A percentile compares a stretch with the other conserved stretches of the same genome.
phyloP scores from a whole-genome alignment of 2,113 vertebrate species.

The Cyprinodon tularosa region DNA sequence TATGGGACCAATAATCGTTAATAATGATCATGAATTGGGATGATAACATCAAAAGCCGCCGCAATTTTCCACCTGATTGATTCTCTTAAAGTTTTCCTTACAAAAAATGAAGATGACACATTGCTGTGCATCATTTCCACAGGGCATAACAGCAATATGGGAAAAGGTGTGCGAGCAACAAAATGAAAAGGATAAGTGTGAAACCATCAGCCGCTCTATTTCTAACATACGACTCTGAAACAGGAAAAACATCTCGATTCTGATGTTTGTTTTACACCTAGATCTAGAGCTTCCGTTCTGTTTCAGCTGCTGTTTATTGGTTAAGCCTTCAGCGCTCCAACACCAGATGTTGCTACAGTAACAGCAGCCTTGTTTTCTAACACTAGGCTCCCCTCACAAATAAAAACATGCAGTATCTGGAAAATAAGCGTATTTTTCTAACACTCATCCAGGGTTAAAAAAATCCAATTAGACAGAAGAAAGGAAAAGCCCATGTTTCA shows the following conservation, averaged over 20 bases:
- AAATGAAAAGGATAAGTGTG: too few relatives aligned
- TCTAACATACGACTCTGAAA: too few relatives aligned
- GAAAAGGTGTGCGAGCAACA: too few relatives aligned
- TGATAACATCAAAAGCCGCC: too few relatives aligned
- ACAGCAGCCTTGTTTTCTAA: conserved; percentile 1
- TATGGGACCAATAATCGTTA: too few relatives aligned
- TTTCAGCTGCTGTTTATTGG: background rate
- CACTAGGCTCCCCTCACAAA: background rate
- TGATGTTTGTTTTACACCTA: background rate
- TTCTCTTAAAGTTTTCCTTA: too few relatives aligned
- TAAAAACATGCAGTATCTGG: background rate
- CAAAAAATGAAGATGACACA: too few relatives aligned
- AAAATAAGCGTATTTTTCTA: background rate
- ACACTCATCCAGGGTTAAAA: background rate
- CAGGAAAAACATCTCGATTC: background rate
- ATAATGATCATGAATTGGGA: too few relatives aligned
- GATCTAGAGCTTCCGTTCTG: background rate
- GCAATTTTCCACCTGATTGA: too few relatives aligned
- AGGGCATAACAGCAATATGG: too few relatives aligned
- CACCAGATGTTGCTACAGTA: background rate
- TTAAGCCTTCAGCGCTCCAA: background rate
- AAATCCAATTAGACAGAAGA: background rate
- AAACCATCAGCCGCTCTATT: too few relatives aligned
- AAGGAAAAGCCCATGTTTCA: background rate
- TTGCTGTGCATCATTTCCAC: too few relatives aligned